A percentile compares a stretch with the other conserved stretches of the same genome.
These are phyloP conservation scores for Dasyurus viverrinus DNA, from an alignment of 2,113 vertebrate genomes.

Conservation along the genomic window DNA sequence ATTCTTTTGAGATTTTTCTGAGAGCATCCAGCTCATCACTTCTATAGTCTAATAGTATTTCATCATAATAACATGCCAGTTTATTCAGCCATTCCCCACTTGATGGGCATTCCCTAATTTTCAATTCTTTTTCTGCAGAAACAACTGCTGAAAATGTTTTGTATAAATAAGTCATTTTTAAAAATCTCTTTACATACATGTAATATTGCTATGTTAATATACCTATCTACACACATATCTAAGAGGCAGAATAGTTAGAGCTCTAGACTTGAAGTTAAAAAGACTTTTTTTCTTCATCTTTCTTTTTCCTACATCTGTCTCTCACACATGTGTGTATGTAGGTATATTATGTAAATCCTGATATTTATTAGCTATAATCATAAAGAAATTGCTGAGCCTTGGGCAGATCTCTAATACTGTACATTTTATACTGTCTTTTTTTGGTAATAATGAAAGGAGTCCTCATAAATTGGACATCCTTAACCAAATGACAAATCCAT, in stretches of 20 bases:
- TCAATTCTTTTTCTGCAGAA: too few relatives aligned
- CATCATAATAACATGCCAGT: too few relatives aligned
- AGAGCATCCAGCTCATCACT: too few relatives aligned
- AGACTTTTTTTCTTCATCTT: background rate
- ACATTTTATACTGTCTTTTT: background rate
- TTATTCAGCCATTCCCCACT: too few relatives aligned
- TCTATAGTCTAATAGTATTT: too few relatives aligned
- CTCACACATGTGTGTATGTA: background rate
- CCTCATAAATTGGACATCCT: background rate
- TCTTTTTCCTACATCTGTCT: background rate
- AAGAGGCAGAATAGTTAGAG: background rate
- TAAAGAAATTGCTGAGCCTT: background rate
- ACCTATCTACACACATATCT: background rate
- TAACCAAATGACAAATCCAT: background rate
- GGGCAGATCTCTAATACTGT: rapidly evolving
- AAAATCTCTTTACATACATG: background rate
- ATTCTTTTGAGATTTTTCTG: too few relatives aligned
- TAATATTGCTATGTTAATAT: background rate
- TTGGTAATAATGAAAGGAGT: background rate
- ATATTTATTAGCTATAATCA: background rate
- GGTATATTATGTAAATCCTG: background rate
- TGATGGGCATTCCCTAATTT: too few relatives aligned
- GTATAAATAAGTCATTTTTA: too few relatives aligned
- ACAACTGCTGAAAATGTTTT: too few relatives aligned
- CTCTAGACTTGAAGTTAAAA: background rate